Evolutionary conservation across 2,888 invertebrate genomes (phyloP).

Genomic region (Zaprionus lineosus): DNA sequence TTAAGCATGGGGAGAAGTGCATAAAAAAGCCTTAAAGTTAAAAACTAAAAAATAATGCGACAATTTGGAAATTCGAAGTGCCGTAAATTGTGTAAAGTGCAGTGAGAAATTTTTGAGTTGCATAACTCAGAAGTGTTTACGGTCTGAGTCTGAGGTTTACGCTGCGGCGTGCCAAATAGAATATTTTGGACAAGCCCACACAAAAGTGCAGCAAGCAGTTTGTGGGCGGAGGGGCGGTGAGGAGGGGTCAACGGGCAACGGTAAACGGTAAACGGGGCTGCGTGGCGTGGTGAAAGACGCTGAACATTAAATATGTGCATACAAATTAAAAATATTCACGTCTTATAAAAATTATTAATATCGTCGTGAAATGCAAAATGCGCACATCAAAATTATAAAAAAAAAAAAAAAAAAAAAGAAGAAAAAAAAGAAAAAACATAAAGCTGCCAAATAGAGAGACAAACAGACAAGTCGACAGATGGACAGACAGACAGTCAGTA

Average conservation of each 20-base stretch:
- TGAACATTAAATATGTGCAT: constrained; percentile 38
- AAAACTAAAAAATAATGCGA: not conserved
- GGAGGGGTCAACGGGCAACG: too few relatives aligned
- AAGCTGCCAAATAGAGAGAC: constrained; percentile 32
- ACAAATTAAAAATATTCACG: constrained; percentile 64
- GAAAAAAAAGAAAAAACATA: not conserved
- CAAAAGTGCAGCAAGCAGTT: constrained; percentile 7
- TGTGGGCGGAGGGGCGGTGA: not conserved
- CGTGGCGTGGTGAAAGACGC: too few relatives aligned
- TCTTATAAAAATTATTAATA: constrained; percentile 53
- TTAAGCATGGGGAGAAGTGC: too few relatives aligned
- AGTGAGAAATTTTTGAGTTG: constrained; percentile 47
- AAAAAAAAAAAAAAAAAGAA: not conserved
- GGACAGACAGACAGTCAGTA: constrained; percentile 1
- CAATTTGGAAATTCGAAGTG: constrained; percentile 19
- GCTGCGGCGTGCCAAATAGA: constrained; percentile 45
- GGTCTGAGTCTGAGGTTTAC: too few relatives aligned
- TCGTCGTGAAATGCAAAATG: constrained; percentile 57
- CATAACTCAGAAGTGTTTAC: constrained; percentile 37
- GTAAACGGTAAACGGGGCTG: too few relatives aligned
- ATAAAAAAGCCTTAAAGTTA: too few relatives aligned
- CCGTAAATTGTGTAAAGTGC: constrained; percentile 19
- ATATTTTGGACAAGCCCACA: constrained; percentile 42
- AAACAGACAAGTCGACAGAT: constrained; percentile 2
- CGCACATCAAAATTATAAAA: constrained; percentile 49